phyloP scores from a whole-genome alignment of 1,140 invertebrate genomes.

The Drosophila malerkotliana region DNA sequence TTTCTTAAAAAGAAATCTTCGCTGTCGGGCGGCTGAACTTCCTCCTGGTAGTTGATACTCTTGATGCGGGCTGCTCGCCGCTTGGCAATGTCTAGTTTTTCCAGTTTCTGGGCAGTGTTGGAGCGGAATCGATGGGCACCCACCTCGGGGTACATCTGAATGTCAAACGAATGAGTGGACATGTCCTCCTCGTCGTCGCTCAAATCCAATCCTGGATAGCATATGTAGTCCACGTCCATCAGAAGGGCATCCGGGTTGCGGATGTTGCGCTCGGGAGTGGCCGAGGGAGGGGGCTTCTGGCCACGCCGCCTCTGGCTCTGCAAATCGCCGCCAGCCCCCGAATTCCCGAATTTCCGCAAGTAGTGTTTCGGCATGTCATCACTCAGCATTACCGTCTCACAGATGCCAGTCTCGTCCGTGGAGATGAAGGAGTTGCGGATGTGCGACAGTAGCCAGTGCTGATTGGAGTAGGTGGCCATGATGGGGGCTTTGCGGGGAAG shows the following conservation, averaged over 20 bases:
- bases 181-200: slow-evolving; percentile 90
- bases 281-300: slow-evolving; percentile 29
- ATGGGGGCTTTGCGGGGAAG: not conserved
- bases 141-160: slow-evolving; percentile 90
- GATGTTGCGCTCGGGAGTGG: slow-evolving; percentile 26
- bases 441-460: slow-evolving; percentile 95
- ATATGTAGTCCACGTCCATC: slow-evolving; percentile 86
- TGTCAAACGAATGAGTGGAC: slow-evolving; percentile 88
- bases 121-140: slow-evolving; percentile 90
- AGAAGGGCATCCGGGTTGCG: slow-evolving; percentile 50
- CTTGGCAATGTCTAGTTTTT: slow-evolving; percentile 94
- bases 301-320: slow-evolving; percentile 69
- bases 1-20: slow-evolving; percentile 87
- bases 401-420: slow-evolving; percentile 95
- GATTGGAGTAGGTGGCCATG: slow-evolving; percentile 97
- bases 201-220: slow-evolving; percentile 90
- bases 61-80: slow-evolving; percentile 92
- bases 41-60: slow-evolving; percentile 90
- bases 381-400: slow-evolving; percentile 89
- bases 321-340: slow-evolving; percentile 31
- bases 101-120: slow-evolving; percentile 94
- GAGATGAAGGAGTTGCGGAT: slow-evolving; percentile 97
- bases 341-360: slow-evolving; percentile 72
- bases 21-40: slow-evolving; percentile 84
- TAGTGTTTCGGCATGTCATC: slow-evolving; percentile 90